phyloP scores from a whole-genome alignment of 2,888 invertebrate genomes.

The Tholera decimalis region DNA sequence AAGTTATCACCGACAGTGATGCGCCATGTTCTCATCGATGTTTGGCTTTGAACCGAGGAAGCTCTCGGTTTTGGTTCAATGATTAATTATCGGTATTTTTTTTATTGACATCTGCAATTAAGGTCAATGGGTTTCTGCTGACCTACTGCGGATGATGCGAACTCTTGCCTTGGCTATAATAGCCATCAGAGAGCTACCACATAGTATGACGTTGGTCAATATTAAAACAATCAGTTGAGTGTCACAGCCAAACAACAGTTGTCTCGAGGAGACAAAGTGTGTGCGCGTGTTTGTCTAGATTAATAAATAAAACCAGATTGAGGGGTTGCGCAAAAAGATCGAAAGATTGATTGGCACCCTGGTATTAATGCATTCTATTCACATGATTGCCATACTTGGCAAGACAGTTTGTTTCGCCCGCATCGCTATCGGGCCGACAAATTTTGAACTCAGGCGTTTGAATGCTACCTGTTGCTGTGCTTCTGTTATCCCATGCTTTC shows the following conservation, averaged over 20 bases:
- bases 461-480: conserved; percentile 16
- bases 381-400: conserved; percentile 82
- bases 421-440: conserved; percentile 79
- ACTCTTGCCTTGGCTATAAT: conserved; percentile 63
- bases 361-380: conserved; percentile 77
- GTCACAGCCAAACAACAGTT: conserved; percentile 69
- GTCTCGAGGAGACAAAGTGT: conserved; percentile 70
- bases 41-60: conserved; percentile 70
- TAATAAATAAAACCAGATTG: conserved; percentile 81
- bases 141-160: conserved; percentile 46
- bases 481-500: conserved; percentile 10
- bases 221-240: conserved; percentile 66
- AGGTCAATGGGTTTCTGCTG: conserved; percentile 53
- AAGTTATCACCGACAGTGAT: conserved; percentile 74
- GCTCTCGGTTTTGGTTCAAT: conserved; percentile 53
- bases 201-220: conserved; percentile 58
- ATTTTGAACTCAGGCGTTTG: conserved; percentile 63
- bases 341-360: conserved; percentile 83
- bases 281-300: conserved; percentile 71
- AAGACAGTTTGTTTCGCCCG: conserved; percentile 63
- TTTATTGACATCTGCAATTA: conserved; percentile 59
- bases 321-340: conserved; percentile 78
- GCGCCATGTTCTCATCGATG: conserved; percentile 67
- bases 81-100: conserved; percentile 52
- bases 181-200: conserved; percentile 36